Evolutionary conservation across 2,113 vertebrate species (phyloP), one percentile per base, ranked within the genome.

Genomic region (Coptodon rendalli): DNA sequence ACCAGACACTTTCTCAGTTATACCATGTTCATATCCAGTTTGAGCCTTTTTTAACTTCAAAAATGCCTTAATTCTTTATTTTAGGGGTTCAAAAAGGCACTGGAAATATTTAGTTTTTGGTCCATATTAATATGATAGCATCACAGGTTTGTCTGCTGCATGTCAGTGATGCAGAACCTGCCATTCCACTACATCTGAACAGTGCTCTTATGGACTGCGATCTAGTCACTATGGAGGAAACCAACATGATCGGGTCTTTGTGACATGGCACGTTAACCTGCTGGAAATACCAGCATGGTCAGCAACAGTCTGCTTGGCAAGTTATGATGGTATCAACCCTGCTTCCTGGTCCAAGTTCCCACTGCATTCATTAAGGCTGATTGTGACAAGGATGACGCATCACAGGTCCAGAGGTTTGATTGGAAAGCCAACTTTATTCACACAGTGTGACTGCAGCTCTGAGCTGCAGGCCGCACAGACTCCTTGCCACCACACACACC

Each of bases 121-220:
- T 50, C 63, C 63, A 68, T 14, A 68, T 40, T 68, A 38, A 40
- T 38, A 38, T 40, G 12, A 71, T 13, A 68, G 0, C 34, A 22
- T 68, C 19, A 68, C 34, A 68, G 34, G 36, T 68, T 22, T 68
- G 63, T 22, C 34, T 13, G 63, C 36, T 68, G 11, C 63, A 68
- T 1, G 2, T 7, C 36, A 11, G 14, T 68, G 19, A 68, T 40
- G 36, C 63, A 40, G 59, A 14, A 68, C 63, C 34, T 68, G 34
- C 34, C 19, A 7, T 68, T 68, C 6, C 27, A 31, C 27, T 16
- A 0, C 56, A 59, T 16, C 56, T 14, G 24, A 59, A 27, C 54
- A 27, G 24, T 4, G 31, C 31, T 12, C 31, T 66, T n/a, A n/a
- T 38, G 31, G 61, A n/a, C 10, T n/a, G 61, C 2, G 0, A 66